phyloP scores from a whole-genome alignment of 1,140 invertebrate species.

The Aphidius gifuensis region DNA sequence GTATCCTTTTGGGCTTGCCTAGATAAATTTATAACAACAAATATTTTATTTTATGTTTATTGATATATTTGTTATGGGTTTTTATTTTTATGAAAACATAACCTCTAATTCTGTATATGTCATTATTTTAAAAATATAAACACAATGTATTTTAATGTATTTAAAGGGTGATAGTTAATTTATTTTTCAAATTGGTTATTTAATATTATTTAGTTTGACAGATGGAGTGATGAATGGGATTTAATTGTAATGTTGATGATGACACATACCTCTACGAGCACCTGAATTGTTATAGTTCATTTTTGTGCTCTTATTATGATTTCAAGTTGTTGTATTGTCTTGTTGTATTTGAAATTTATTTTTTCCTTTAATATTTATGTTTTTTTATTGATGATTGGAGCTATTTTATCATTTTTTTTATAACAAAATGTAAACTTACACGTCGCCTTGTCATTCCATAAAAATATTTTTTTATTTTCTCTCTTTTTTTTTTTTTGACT shows the following conservation, averaged over 20 bases:
- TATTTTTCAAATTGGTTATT: neutral
- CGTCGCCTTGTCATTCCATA: conserved; percentile 37
- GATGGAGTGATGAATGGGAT: neutral
- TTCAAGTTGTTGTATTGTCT: conserved; percentile 17
- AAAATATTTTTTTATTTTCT: too few species aligned
- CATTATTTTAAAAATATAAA: neutral
- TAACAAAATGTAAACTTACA: conserved; percentile 32
- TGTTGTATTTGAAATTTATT: conserved; percentile 14
- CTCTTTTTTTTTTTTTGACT: too few species aligned
- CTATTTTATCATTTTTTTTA: conserved; percentile 14
- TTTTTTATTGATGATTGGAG: neutral
- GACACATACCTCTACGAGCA: conserved; percentile 45
- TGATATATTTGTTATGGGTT: neutral
- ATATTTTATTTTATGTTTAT: conserved; percentile 1
- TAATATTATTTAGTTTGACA: neutral
- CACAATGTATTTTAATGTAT: too few species aligned
- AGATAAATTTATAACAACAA: conserved; percentile 16
- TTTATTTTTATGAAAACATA: conserved; percentile 6
- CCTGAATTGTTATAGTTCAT: conserved; percentile 52
- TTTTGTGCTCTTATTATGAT: conserved; percentile 25
- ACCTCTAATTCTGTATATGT: conserved; percentile 1
- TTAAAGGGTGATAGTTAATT: neutral
- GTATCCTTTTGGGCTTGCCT: conserved; percentile 49
- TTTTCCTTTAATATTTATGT: neutral
- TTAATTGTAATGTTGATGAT: neutral